Evolutionary conservation across 2,113 vertebrate genomes (phyloP), one percentile per base, ranked within the genome.

Genomic region (Engraulis encrasicolus): DNA sequence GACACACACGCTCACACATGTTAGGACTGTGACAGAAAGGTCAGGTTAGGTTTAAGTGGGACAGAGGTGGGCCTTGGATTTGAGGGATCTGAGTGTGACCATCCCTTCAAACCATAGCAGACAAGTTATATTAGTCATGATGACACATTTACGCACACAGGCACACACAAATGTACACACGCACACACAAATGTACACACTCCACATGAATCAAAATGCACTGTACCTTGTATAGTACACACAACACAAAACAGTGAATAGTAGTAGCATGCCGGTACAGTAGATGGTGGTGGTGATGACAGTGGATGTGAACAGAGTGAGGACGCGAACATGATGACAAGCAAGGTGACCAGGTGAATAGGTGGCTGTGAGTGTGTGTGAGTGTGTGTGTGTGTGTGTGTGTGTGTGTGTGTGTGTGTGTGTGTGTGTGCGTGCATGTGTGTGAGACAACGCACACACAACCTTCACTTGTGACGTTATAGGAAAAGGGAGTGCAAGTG

Each of bases 101-200:
- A 34, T 36, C 58, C 66, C 14, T 31, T 9, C 23, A 31, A 66
- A n/a, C 40, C 40, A 9, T 23, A 31, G 58, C 58, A 66, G 58
- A 66, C 12, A 19, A 14, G n/a, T n/a, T n/a, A 74, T 74, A 31
- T 34, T 31, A 3, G 40, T 9, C 27, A 74, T 74, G 23, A 36
- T 31, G 58, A 66, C 58, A 66, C 58, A 27, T n/a, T n/a, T n/a
- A n/a, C n/a, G 58, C 23, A 61, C 52, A 83, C 50, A 80, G 12
- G 85, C 61, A 80, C 40, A 79, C 77, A 54, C 31, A 79, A 31
- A 82, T 40, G 37, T n/a, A 45, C 40, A 45, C 40, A 9, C 40
- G 9, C 40, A 45, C 9, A 45, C 40, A 45, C 40, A 45, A 5
- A 45, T 45, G 40, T 45, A 45, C 40, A 45, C 40, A 45, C 40